phyloP scores from a whole-genome alignment of 2,113 vertebrate species.

The Maccullochella peelii region DNA sequence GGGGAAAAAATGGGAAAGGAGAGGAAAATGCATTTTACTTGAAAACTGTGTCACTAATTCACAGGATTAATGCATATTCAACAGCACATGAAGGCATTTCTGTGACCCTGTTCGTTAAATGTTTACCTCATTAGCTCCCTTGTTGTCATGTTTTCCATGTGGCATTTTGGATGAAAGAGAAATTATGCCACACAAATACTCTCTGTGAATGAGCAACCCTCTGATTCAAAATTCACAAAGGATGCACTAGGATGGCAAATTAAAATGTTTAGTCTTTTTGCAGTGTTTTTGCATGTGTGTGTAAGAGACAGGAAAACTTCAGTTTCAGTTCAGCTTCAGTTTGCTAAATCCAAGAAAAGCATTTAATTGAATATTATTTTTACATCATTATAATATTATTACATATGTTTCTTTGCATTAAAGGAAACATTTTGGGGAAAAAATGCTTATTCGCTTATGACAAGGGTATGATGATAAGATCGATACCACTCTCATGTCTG shows the following conservation, averaged over 20 bases:
- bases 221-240: constrained; percentile 62
- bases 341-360: background rate
- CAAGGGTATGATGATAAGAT: background rate
- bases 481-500: background rate
- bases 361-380: background rate
- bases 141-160: constrained; percentile 71
- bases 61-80: constrained; percentile 70
- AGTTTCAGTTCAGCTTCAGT: no score
- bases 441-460: background rate
- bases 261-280: constrained; percentile 35
- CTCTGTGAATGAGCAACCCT: constrained; percentile 32
- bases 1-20: constrained; percentile 28
- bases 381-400: background rate
- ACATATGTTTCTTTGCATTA: background rate
- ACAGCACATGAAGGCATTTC: constrained; percentile 61
- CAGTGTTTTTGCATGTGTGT: background rate
- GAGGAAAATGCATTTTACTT: constrained; percentile 46
- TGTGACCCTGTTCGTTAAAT: constrained; percentile 74
- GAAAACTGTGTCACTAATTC: constrained; percentile 61
- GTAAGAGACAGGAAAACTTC: constrained; percentile 1
- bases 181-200: constrained; percentile 61
- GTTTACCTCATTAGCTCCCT: constrained; percentile 75
- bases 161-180: constrained; percentile 72
- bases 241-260: constrained; percentile 23
- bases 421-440: constrained; percentile 5